Conservation (phyloP, 30 jellyfish, hydroid and myxozoan species). For the Turritopsis rubra region DNA sequence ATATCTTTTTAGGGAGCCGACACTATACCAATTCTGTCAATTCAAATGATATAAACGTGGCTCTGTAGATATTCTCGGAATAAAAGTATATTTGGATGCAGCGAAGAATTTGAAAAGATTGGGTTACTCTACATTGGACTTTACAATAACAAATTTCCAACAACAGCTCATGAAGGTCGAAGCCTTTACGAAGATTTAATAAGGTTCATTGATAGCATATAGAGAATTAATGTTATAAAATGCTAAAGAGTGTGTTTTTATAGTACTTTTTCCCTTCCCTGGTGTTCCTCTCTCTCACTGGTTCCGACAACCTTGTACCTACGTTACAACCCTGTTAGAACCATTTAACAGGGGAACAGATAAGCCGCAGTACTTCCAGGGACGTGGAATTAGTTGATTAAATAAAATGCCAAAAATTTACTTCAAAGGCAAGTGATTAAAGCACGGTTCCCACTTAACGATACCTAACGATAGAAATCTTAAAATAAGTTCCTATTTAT, state of each 20-base stretch:
- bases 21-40: not conserved
- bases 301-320: too few species aligned
- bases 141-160: constrained; percentile 1
- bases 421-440: too few species aligned
- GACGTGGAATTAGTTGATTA: too few species aligned
- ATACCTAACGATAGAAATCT: too few species aligned
- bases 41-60: not conserved
- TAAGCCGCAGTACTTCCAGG: too few species aligned
- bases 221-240: not conserved
- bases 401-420: too few species aligned
- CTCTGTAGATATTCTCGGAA: constrained; percentile 1
- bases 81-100: not conserved
- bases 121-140: not conserved
- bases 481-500: too few species aligned
- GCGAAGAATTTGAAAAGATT: constrained; percentile 8
- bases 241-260: not conserved
- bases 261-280: too few species aligned
- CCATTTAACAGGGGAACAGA: too few species aligned
- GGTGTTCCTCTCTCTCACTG: too few species aligned
- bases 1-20: not conserved
- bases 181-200: not conserved
- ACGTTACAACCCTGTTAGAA: too few species aligned
- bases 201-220: not conserved
- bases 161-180: not conserved
- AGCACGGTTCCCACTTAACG: too few species aligned